Evolutionary conservation across 2,113 vertebrate species (phyloP).

Genomic region (Catharus minimus): DNA sequence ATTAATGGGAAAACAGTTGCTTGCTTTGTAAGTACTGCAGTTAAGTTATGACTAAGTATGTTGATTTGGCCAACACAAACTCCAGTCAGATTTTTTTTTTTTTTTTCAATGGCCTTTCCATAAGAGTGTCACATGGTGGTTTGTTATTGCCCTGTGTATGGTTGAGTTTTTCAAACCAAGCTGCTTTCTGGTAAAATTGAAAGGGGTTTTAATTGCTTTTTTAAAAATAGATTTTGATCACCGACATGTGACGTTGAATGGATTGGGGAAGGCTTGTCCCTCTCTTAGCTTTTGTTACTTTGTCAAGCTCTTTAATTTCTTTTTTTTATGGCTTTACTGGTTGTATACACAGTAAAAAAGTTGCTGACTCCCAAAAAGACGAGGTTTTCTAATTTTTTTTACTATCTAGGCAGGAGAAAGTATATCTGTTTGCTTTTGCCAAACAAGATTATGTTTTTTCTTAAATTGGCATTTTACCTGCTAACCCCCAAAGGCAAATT

Average conservation of each 20-base stretch:
- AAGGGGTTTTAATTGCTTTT: not conserved
- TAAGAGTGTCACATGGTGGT: not conserved
- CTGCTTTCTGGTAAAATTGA: conserved; percentile 26
- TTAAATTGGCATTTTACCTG: not conserved
- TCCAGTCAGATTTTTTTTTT: not conserved
- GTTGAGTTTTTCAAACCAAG: conserved; percentile 1
- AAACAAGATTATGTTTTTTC: not conserved
- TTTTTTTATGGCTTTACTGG: not conserved
- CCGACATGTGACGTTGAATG: not conserved
- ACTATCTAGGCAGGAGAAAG: not conserved
- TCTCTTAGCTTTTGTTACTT: not conserved
- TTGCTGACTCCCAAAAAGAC: not conserved
- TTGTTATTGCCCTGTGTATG: conserved; percentile 20
- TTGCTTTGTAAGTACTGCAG: conserved; percentile 54
- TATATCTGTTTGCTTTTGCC: not conserved
- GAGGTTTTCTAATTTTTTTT: not conserved
- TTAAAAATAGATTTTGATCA: not conserved
- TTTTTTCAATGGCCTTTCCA: not conserved
- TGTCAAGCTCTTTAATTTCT: not conserved
- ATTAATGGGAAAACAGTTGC: conserved; percentile 38
- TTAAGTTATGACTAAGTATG: conserved; percentile 38
- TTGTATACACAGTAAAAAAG: not conserved
- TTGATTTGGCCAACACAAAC: conserved; percentile 60
- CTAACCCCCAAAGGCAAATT: not conserved
- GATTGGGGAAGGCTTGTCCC: not conserved